phyloP scores from a whole-genome alignment of 2,113 vertebrate genomes.

The Perca fluviatilis region DNA sequence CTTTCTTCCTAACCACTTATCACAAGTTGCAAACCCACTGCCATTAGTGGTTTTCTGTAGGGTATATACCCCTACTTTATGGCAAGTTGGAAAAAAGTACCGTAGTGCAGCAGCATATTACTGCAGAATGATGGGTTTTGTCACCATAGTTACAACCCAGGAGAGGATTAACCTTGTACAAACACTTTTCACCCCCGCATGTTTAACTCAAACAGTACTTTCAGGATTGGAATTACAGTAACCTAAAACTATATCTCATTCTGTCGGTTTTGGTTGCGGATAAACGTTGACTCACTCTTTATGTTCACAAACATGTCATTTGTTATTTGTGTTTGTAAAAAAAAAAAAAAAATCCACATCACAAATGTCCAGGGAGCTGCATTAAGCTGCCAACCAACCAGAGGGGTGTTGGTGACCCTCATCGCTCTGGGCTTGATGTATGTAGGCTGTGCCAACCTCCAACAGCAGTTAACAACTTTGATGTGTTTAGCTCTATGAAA shows the following conservation, averaged over 20 bases:
- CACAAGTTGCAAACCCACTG: conserved; percentile 80
- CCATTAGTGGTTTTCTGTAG: conserved; percentile 83
- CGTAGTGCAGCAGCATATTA: conserved; percentile 72
- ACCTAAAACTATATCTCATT: conserved; percentile 57
- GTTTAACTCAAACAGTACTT: conserved; percentile 55
- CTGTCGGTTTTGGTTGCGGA: conserved; percentile 56
- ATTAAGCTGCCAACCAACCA: conserved; percentile 38
- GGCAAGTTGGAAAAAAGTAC: conserved; percentile 75
- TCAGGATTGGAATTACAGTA: conserved; percentile 61
- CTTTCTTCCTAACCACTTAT: conserved; percentile 80
- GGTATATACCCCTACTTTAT: conserved; percentile 82
- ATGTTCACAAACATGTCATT: conserved; percentile 74
- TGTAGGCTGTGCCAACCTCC: conserved; percentile 50
- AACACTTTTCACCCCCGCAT: conserved; percentile 65
- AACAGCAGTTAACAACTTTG: conserved; percentile 69
- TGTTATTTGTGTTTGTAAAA: conserved; percentile 67
- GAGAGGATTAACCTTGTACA: conserved; percentile 74
- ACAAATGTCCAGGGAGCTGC: conserved; percentile 49
- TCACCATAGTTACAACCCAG: conserved; percentile 76
- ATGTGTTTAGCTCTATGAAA: conserved; percentile 79
- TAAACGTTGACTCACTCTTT: conserved; percentile 72
- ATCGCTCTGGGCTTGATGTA: conserved; percentile 32
- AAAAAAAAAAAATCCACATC: conserved; percentile 51
- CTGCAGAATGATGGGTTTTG: conserved; percentile 76
- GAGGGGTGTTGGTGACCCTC: conserved; percentile 59